Percentiles rank a stretch among this genome's conserved stretches.
These are phyloP conservation scores for Altica lythri DNA, from an alignment of 2,888 invertebrate genomes.

Conservation along the genomic window DNA sequence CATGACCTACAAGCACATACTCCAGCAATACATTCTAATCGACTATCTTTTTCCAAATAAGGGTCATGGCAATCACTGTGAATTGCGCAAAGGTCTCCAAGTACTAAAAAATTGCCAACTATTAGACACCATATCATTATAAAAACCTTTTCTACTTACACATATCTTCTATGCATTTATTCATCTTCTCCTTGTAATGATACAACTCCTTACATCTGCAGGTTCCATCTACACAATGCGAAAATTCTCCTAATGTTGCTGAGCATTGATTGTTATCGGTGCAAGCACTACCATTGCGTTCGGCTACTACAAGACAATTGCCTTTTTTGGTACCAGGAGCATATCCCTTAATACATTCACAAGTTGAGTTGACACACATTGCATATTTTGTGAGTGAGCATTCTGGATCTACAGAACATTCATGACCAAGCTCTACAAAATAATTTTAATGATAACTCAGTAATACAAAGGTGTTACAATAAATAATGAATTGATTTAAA, in stretches of 20 bases:
- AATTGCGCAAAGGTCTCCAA: constrained; percentile 43
- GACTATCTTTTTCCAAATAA: constrained; percentile 32
- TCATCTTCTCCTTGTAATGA: constrained; percentile 38
- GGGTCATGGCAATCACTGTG: constrained; percentile 40
- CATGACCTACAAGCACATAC: constrained; percentile 42
- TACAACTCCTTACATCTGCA: constrained; percentile 47
- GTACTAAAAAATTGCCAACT: constrained; percentile 38
- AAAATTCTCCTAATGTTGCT: constrained; percentile 39
- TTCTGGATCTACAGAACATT: constrained; percentile 41
- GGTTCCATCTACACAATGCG: constrained; percentile 40
- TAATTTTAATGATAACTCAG: constrained; percentile 4
- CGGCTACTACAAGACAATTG: constrained; percentile 44
- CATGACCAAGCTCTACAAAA: constrained; percentile 45
- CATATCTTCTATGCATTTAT: constrained; percentile 45
- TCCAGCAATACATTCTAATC: constrained; percentile 41
- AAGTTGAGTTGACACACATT: constrained; percentile 40
- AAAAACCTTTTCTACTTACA: constrained; percentile 36
- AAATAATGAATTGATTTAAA: background rate
- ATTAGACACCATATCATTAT: background rate
- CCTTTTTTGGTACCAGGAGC: constrained; percentile 29
- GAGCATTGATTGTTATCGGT: constrained; percentile 46
- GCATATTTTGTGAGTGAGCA: constrained; percentile 41
- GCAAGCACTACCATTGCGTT: constrained; percentile 40
- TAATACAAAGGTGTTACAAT: background rate
- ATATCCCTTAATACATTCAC: constrained; percentile 43